Conservation (phyloP, 35 echinoderm and acorn worm species). For the Hemicentrotus pulcherrimus region DNA sequence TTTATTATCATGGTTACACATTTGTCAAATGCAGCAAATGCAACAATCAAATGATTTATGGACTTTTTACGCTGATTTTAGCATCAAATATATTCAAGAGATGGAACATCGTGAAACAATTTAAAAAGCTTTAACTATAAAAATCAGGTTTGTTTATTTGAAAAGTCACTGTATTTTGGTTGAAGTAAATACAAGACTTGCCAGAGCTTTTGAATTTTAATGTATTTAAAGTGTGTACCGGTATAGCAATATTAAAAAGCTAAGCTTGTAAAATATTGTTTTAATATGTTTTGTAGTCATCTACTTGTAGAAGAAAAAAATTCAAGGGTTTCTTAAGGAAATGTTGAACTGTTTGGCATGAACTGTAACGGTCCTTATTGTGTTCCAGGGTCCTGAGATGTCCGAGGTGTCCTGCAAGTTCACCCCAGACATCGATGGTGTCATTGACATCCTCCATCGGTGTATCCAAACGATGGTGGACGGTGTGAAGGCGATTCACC, state of each 20-base stretch:
- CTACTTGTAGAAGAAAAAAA: too few relatives aligned
- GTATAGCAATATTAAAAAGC: too few relatives aligned
- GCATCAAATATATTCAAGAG: neutral
- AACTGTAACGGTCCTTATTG: neutral
- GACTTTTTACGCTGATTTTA: neutral
- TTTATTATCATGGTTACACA: neutral
- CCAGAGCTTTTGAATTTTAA: neutral
- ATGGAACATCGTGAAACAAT: neutral
- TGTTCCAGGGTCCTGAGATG: conserved; percentile 79
- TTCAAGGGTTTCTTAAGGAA: too few relatives aligned
- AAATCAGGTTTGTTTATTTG: neutral
- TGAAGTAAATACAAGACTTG: neutral
- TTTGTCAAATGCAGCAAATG: neutral
- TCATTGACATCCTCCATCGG: conserved; percentile 61
- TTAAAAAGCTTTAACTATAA: neutral
- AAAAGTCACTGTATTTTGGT: neutral
- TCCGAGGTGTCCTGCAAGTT: conserved; percentile 65
- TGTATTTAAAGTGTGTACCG: too few relatives aligned
- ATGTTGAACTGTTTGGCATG: neutral
- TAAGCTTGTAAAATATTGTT: neutral
- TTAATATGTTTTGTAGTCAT: neutral
- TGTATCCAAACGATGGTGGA: conserved; percentile 73
- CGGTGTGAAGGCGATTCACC: conserved; percentile 53
- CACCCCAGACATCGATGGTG: conserved; percentile 74
- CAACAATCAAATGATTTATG: neutral